Evolutionary conservation across 2,888 invertebrate species (phyloP).

Genomic region (Troides aeacus): DNA sequence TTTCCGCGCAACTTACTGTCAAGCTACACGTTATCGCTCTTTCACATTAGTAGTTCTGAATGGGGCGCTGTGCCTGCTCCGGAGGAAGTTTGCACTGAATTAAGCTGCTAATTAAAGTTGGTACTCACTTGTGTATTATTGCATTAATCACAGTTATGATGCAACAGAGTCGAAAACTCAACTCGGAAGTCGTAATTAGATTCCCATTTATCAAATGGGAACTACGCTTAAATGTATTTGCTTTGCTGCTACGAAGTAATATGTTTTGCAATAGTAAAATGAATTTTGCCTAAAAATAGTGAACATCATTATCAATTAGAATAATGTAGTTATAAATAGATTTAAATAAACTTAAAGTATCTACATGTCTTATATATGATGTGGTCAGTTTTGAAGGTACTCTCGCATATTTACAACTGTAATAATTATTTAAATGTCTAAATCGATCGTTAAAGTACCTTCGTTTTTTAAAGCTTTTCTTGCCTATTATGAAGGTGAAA

Average conservation of each 20-base stretch:
- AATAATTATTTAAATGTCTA: background rate
- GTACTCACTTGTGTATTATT: slow-evolving; percentile 45
- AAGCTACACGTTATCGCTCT: slow-evolving; percentile 48
- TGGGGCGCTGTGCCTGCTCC: slow-evolving; percentile 37
- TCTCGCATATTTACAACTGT: background rate
- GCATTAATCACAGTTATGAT: slow-evolving; percentile 40
- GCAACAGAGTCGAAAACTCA: slow-evolving; percentile 30
- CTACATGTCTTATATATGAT: background rate
- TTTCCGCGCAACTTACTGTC: slow-evolving; percentile 34
- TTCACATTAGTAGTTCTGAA: slow-evolving; percentile 58
- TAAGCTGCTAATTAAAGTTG: slow-evolving; percentile 60
- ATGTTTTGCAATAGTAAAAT: slow-evolving; percentile 12
- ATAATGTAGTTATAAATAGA: too few relatives aligned
- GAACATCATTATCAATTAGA: background rate
- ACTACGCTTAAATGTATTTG: slow-evolving; percentile 16
- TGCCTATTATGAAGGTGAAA: slow-evolving; percentile 34
- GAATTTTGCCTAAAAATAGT: background rate
- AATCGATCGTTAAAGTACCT: background rate
- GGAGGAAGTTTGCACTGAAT: slow-evolving; percentile 49
- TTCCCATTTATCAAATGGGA: slow-evolving; percentile 29
- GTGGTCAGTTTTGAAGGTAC: background rate
- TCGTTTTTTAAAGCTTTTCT: slow-evolving; percentile 18
- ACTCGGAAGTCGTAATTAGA: slow-evolving; percentile 34
- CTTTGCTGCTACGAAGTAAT: slow-evolving; percentile 20
- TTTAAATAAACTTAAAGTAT: background rate